Evolutionary conservation across 35 echinoderm and acorn worm species (phyloP), one percentile per base, ranked within the genome.

Genomic region (Lytechinus variegatus): DNA sequence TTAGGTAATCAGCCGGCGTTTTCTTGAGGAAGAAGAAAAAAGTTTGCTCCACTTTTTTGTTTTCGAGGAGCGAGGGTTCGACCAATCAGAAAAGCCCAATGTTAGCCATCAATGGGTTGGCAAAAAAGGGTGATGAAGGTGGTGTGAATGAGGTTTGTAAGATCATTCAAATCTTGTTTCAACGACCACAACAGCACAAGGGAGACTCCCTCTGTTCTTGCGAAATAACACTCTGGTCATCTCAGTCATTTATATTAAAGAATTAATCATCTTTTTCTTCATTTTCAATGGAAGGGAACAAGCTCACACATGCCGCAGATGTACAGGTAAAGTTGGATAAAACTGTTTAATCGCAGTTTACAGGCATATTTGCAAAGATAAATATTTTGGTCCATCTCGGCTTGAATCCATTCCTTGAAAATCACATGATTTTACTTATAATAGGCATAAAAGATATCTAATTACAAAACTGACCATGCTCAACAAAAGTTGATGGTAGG

Each of bases 211-310:
- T 24, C 19, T 24, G 19, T 79, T 79, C 66, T 79, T 5, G 66
- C n/a, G 19, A 79, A 24, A 79, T 24, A 79, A 16, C 10, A 60
- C 16, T 60, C 8, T 60, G 33, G 66, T n/a, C 66, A 79, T 79
- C 66, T 79, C 66, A 79, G 5, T 79, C 14, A 24, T 79, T 79
- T 24, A 79, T 79, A 79, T 79, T 79, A 79, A 79, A 79, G 66
- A 79, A 79, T 79, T 79, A 79, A 16, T 16, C 8, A 24, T 79
- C 66, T 79, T 79, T 79, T 79, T 79, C 66, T 79, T 90, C 52
- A 90, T 90, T 90, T 90, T 33, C 88, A 90, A 90, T 90, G 88
- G 88, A 90, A 52, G 88, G 88, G 27, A 21, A 12, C 88, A 90
- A 90, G 88, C 88, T 54, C 52, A 54, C 28, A 90, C 28, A 90